Conservation (phyloP, 2,113 vertebrate genomes). For the Rhizomys pruinosus region DNA sequence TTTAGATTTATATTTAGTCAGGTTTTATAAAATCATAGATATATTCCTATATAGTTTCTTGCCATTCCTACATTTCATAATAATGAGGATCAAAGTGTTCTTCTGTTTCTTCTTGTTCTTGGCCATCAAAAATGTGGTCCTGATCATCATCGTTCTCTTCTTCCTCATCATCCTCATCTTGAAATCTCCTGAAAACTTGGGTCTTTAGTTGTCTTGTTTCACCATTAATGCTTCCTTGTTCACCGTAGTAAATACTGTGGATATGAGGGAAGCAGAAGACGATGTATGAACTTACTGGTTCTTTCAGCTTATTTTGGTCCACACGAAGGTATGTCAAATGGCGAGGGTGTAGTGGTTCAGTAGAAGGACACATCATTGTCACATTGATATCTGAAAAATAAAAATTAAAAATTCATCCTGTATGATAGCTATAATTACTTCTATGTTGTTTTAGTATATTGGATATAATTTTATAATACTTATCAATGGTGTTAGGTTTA, state of each 20-base stretch:
- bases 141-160: conserved; percentile 79
- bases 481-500: conserved; percentile 37
- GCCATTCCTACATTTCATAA: conserved; percentile 71
- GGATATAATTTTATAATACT: conserved; percentile 25
- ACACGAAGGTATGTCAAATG: conserved; percentile 90
- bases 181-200: conserved; percentile 82
- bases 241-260: conserved; percentile 89
- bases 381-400: conserved; percentile 88
- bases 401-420: conserved; percentile 62
- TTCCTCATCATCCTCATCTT: conserved; percentile 79
- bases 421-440: conserved; percentile 27
- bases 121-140: conserved; percentile 59
- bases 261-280: conserved; percentile 90
- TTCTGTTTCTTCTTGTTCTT: conserved; percentile 78
- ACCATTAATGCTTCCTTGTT: conserved; percentile 83
- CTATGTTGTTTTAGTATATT: conserved; percentile 1
- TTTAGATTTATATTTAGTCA: conserved; percentile 45
- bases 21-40: conserved; percentile 10
- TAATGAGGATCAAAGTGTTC: conserved; percentile 82
- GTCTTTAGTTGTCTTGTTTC: conserved; percentile 80
- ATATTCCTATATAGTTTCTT: conserved; percentile 44
- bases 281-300: conserved; percentile 85
- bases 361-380: conserved; percentile 89
- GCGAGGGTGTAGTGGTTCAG: conserved; percentile 81
- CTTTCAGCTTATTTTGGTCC: conserved; percentile 89